A percentile compares a stretch with the other conserved stretches of the same genome.
phyloP scores from a whole-genome alignment of 1,140 invertebrate species.

The Bombus pyrosoma region DNA sequence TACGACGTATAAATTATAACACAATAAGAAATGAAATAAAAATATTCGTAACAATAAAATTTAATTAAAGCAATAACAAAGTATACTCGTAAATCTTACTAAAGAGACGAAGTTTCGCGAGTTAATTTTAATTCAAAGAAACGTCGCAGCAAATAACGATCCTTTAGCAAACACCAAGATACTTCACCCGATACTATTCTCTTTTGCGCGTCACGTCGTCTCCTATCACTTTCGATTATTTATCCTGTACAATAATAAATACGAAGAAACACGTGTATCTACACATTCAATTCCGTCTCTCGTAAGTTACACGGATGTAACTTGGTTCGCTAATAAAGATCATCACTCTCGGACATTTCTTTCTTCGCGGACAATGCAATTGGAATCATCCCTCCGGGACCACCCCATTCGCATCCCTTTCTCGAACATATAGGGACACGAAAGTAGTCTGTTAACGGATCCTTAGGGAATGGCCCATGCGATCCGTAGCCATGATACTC shows the following conservation, averaged over 20 bases:
- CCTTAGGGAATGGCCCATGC: conserved; percentile 29
- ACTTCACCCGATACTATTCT: not conserved
- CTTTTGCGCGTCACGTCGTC: not conserved
- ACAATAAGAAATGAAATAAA: not conserved
- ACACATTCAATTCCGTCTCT: conserved; percentile 3
- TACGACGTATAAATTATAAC: no score
- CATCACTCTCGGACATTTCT: not conserved
- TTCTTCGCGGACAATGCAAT: conserved; percentile 60
- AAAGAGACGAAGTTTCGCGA: no score
- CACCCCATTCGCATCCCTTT: conserved; percentile 2
- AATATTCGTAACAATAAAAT: not conserved
- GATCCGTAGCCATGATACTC: conserved; percentile 35
- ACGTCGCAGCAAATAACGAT: not conserved
- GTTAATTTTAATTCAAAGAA: not conserved
- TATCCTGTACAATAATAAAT: conserved; percentile 12
- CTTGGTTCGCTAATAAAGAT: conserved; percentile 56
- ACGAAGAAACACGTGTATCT: not conserved
- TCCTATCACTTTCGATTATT: conserved; percentile 19
- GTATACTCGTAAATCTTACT: not conserved
- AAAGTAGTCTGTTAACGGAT: conserved; percentile 43
- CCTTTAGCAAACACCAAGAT: not conserved
- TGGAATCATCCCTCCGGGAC: conserved; percentile 51
- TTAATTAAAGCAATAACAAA: not conserved
- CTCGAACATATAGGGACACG: conserved; percentile 38
- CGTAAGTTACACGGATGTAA: conserved; percentile 8